Percentiles rank a stretch among this genome's conserved stretches.
Conservation (phyloP, 2,888 invertebrate species). For the Lycaena phlaeas region DNA sequence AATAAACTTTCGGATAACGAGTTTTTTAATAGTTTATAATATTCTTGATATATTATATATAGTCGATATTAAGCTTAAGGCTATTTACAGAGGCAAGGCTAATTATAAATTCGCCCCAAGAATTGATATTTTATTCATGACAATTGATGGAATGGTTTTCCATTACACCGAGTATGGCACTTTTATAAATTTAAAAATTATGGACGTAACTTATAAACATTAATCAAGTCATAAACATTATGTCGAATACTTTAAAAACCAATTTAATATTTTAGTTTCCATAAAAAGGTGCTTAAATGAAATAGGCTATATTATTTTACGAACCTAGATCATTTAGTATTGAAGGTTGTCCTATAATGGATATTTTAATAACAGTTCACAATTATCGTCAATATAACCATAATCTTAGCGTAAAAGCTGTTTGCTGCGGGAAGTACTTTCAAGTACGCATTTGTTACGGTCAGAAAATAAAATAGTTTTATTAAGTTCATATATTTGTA, state of each 20-base stretch:
- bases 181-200: too few relatives aligned
- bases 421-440: neutral
- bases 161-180: too few relatives aligned
- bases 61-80: too few relatives aligned
- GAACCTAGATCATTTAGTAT: conserved; percentile 1
- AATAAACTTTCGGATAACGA: too few relatives aligned
- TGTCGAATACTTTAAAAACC: neutral
- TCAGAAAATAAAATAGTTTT: neutral
- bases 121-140: too few relatives aligned
- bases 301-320: neutral
- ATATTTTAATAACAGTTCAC: conserved; percentile 3
- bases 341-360: conserved; percentile 2
- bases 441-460: neutral
- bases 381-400: conserved; percentile 4
- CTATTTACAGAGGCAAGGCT: too few relatives aligned
- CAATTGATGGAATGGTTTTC: too few relatives aligned
- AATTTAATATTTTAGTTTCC: neutral
- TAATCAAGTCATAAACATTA: conserved; percentile 4
- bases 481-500: too few relatives aligned
- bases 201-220: neutral
- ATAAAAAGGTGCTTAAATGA: conserved; percentile 6
- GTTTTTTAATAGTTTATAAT: too few relatives aligned
- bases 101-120: too few relatives aligned
- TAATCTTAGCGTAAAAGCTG: neutral
- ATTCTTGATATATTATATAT: too few relatives aligned